phyloP scores from a whole-genome alignment of 2,888 invertebrate species.

The Blastobasis adustella region DNA sequence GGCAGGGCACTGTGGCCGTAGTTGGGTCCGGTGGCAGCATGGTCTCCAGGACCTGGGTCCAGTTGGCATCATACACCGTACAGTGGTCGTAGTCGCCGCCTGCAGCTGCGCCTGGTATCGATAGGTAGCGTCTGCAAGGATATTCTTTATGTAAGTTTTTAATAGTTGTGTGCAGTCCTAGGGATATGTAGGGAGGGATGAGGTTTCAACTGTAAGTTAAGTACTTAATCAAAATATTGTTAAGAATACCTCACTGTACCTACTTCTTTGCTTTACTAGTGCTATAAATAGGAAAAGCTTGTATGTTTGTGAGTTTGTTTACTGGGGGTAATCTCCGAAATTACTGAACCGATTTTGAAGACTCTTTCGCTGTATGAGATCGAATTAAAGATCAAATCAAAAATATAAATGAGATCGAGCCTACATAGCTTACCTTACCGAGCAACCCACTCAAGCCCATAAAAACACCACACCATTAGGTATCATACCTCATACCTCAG shows the following conservation, averaged over 20 bases:
- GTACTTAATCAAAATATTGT: neutral
- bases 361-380: too few relatives aligned
- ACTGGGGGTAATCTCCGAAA: too few relatives aligned
- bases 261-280: neutral
- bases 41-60: slow-evolving; percentile 49
- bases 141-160: neutral
- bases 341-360: too few relatives aligned
- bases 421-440: too few relatives aligned
- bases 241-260: neutral
- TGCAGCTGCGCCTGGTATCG: slow-evolving; percentile 31
- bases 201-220: neutral
- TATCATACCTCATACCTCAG: slow-evolving; percentile 22
- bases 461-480: too few relatives aligned
- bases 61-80: slow-evolving; percentile 48
- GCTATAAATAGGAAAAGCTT: neutral
- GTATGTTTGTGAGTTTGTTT: too few relatives aligned
- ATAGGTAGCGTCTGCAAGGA: slow-evolving; percentile 30
- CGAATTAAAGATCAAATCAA: too few relatives aligned
- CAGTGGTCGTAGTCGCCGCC: slow-evolving; percentile 50
- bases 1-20: slow-evolving; percentile 42
- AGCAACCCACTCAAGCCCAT: too few relatives aligned
- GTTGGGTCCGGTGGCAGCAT: slow-evolving; percentile 37
- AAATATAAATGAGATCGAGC: neutral
- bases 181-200: neutral
- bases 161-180: neutral